Base-by-base conservation (phyloP, 1,140 invertebrate species). In the Cydia splendana region DNA sequence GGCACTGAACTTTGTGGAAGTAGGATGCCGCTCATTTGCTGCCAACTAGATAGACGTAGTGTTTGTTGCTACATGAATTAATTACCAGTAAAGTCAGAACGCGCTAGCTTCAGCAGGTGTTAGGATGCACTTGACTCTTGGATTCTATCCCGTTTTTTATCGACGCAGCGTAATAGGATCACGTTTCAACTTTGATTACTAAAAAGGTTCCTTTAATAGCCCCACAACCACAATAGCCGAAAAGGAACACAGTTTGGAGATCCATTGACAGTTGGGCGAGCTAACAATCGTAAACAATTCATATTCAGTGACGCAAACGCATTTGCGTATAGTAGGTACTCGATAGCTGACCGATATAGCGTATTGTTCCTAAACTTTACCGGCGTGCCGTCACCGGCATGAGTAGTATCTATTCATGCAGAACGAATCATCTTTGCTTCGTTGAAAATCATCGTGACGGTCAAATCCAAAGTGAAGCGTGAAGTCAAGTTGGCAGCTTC, bases 1-100 rank as follows among this genome's bases (percentile, higher is more conserved):
- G 84, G 78, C 86, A 89, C 81, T 89, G 85, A 89, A 87, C 88
- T 90, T 85, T 82, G 81, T 85, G 80, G 84, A 85, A 71, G 80
- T 82, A 90, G 89, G 90, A 91, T 88, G 85, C 82, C 76, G 77
- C 82, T 86, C 82, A 91, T 92, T 90, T 87, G 85, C 84, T 87
- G 84, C 85, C 85, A 87, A 78, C 78, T 71, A 71, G 15, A 71
- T 42, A 34, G 38, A 71, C 15, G 34, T 38, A 34, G 30, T 38
- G 62, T 28, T 30, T 42, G n/a, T 38, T 71, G 13, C 67, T 71
- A 71, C 28, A 28, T 18, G 30, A 71, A 38, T 71, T 71, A 69
- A 69, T 38, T 69, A 69, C 28, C 65, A 34, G 15, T 7, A 34
- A 34, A 69, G 28, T 69, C 45, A 30, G 28, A 69, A 71, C 67